These are phyloP conservation scores for Bombus soroeensis DNA, from an alignment of 1,140 invertebrate genomes.

Conservation along the genomic window DNA sequence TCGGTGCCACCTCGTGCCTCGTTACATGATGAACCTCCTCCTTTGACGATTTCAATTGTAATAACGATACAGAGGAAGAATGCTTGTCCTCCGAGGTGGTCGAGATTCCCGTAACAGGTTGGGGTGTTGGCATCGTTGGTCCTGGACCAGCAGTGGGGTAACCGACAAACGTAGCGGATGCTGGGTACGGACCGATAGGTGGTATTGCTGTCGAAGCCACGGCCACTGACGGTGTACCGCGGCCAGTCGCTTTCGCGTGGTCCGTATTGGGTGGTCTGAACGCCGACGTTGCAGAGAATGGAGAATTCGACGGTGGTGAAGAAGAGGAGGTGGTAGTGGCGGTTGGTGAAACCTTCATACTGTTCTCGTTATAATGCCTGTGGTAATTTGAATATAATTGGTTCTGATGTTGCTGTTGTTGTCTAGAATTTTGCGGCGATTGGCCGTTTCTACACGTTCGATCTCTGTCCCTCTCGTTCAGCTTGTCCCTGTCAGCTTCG, in stretches of 20 bases:
- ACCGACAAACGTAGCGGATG: slow-evolving; percentile 86
- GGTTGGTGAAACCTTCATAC: slow-evolving; percentile 72
- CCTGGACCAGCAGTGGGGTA: slow-evolving; percentile 81
- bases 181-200: slow-evolving; percentile 85
- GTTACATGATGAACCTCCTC: slow-evolving; percentile 75
- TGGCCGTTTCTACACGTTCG: slow-evolving; percentile 80
- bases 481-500: slow-evolving; percentile 82
- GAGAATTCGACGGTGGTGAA: slow-evolving; percentile 81
- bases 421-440: slow-evolving; percentile 75
- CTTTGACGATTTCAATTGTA: slow-evolving; percentile 82
- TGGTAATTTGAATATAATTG: slow-evolving; percentile 74
- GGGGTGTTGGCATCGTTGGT: slow-evolving; percentile 76
- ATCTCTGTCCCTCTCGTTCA: slow-evolving; percentile 80
- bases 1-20: slow-evolving; percentile 56
- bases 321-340: slow-evolving; percentile 69
- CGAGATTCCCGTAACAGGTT: slow-evolving; percentile 74
- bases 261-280: slow-evolving; percentile 87
- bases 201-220: slow-evolving; percentile 76
- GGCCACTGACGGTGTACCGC: slow-evolving; percentile 73
- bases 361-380: slow-evolving; percentile 74
- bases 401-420: slow-evolving; percentile 61
- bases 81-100: slow-evolving; percentile 80
- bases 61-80: slow-evolving; percentile 75
- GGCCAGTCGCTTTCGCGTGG: slow-evolving; percentile 75
- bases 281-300: slow-evolving; percentile 88